phyloP scores from a whole-genome alignment of 2,888 invertebrate species.

The Polyommatus iphigenia region DNA sequence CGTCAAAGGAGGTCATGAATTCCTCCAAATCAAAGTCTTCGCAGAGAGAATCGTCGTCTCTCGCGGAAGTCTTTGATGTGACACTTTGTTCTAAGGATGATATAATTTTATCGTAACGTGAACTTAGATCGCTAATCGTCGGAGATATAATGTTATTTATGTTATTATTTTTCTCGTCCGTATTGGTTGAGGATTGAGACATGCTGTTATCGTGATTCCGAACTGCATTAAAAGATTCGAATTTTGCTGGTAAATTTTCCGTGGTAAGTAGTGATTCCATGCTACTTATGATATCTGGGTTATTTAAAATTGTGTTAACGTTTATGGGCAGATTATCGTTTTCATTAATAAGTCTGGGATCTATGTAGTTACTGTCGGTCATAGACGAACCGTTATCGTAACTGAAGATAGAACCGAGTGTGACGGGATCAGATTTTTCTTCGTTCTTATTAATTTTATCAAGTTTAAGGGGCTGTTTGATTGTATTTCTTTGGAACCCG shows the following conservation, averaged over 20 bases:
- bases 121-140: constrained; percentile 67
- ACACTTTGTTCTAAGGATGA: constrained; percentile 74
- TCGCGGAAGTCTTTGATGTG: constrained; percentile 68
- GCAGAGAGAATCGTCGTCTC: constrained; percentile 77
- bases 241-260: constrained; percentile 74
- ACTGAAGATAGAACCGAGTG: constrained; percentile 66
- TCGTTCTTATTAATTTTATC: constrained; percentile 70
- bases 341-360: constrained; percentile 84
- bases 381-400: constrained; percentile 67
- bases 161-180: constrained; percentile 45
- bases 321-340: constrained; percentile 84
- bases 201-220: constrained; percentile 57
- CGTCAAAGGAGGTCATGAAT: constrained; percentile 84
- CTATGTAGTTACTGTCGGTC: constrained; percentile 78
- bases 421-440: constrained; percentile 71
- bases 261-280: constrained; percentile 75
- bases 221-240: constrained; percentile 67
- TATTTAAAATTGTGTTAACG: constrained; percentile 74
- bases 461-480: constrained; percentile 70
- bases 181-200: constrained; percentile 49
- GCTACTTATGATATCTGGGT: constrained; percentile 75
- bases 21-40: constrained; percentile 84
- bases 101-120: constrained; percentile 77
- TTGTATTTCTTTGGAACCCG: constrained; percentile 69
- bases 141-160: constrained; percentile 53